A percentile compares a stretch with the other conserved stretches of the same genome.
These are phyloP conservation scores for Rhadina sibilatrix DNA, from an alignment of 2,113 vertebrate species.

Conservation along the genomic window DNA sequence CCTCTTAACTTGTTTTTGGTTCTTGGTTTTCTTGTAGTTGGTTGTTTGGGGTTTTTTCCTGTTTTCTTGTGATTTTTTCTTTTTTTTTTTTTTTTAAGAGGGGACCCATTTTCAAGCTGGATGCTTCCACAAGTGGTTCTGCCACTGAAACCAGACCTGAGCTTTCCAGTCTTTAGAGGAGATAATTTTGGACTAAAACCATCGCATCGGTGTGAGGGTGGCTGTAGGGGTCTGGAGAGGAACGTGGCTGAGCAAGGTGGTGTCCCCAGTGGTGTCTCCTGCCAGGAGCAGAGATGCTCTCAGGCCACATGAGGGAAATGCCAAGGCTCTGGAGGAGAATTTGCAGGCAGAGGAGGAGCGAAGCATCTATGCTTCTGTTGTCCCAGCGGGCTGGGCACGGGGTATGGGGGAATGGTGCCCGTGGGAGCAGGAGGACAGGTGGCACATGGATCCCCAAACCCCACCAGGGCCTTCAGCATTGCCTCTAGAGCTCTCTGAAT, in stretches of 20 bases:
- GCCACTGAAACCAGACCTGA: neutral
- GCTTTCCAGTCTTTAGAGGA: neutral
- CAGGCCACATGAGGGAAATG: neutral
- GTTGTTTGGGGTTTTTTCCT: too few relatives aligned
- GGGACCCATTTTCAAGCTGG: neutral
- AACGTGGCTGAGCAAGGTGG: fast-evolving
- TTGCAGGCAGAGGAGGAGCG: neutral
- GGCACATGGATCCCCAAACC: neutral
- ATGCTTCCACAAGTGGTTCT: neutral
- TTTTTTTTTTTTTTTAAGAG: neutral
- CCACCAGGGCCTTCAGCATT: neutral
- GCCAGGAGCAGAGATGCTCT: neutral
- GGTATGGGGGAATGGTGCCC: neutral
- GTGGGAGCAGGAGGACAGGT: neutral
- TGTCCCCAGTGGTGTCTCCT: neutral
- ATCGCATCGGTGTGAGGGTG: fast-evolving
- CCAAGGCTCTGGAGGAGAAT: neutral
- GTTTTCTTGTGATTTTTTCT: neutral
- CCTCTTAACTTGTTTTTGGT: neutral
- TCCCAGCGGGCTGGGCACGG: neutral
- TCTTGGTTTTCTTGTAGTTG: neutral
- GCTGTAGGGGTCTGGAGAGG: fast-evolving
- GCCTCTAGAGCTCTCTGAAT: neutral
- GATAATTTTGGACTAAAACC: fast-evolving
- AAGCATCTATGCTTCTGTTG: neutral